Percentiles rank a stretch among this genome's conserved stretches.
Conservation (phyloP, 2,797 vertebrate genomes). For the Scomberomorus guttatus region DNA sequence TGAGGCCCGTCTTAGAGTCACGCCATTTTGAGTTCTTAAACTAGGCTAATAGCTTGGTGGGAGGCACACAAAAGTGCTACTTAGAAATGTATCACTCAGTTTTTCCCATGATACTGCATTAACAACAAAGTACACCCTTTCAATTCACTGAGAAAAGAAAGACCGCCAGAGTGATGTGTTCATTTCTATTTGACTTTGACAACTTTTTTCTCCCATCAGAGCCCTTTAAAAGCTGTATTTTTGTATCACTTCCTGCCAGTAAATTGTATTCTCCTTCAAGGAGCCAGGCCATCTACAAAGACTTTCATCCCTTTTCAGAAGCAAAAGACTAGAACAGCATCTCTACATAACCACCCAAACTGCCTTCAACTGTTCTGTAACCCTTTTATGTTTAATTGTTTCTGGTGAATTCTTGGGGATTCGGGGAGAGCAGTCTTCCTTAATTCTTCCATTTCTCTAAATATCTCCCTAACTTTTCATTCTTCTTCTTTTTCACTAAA, state of each 20-base stretch:
- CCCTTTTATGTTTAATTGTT: slow-evolving; percentile 19
- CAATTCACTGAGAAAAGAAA: slow-evolving; percentile 28
- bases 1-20: neutral
- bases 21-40: neutral
- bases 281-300: slow-evolving; percentile 25
- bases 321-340: neutral
- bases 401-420: neutral
- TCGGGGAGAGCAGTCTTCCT: neutral
- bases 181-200: slow-evolving; percentile 24
- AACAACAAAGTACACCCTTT: slow-evolving; percentile 18
- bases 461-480: neutral
- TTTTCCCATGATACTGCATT: neutral
- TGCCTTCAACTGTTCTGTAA: neutral
- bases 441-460: neutral
- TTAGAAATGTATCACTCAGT: slow-evolving; percentile 3
- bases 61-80: neutral
- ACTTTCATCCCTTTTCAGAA: neutral
- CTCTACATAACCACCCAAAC: slow-evolving; percentile 1
- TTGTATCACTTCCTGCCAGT: neutral
- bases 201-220: slow-evolving; percentile 20
- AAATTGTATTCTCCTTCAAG: slow-evolving; percentile 26
- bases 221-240: slow-evolving; percentile 19
- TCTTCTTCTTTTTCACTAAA: neutral
- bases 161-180: neutral
- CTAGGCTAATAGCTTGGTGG: neutral